Evolutionary conservation across 2,113 vertebrate genomes (phyloP).

Genomic region (Pterocles burchelli): DNA sequence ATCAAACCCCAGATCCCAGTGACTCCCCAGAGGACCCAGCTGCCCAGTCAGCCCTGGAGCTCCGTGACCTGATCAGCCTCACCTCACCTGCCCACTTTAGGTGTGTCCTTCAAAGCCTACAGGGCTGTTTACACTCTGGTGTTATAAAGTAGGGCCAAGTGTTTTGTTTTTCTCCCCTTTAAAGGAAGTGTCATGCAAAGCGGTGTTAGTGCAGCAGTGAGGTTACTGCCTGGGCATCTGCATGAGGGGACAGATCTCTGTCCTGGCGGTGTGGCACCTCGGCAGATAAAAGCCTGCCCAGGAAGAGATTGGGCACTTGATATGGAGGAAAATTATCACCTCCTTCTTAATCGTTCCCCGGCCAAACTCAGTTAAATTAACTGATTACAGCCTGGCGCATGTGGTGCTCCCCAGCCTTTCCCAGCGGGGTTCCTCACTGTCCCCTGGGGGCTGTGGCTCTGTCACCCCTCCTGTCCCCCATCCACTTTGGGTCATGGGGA

Average conservation of each 20-base stretch:
- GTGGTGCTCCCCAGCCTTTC: neutral
- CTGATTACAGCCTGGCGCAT: slow-evolving; percentile 4
- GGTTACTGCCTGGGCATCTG: neutral
- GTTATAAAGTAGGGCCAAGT: neutral
- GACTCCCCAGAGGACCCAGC: neutral
- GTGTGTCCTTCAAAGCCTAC: neutral
- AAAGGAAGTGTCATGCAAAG: slow-evolving; percentile 27
- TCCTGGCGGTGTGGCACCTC: neutral
- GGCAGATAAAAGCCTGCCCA: neutral
- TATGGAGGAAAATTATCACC: slow-evolving; percentile 27
- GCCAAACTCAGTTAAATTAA: slow-evolving; percentile 26
- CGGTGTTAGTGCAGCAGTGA: neutral
- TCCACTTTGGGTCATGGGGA: neutral
- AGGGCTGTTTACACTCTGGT: neutral
- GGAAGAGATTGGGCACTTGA: slow-evolving; percentile 42
- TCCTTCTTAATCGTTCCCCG: slow-evolving; percentile 19
- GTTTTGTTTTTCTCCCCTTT: slow-evolving; percentile 16
- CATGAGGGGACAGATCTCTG: neutral
- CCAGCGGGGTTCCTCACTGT: neutral
- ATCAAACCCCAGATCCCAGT: neutral
- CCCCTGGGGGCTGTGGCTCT: neutral
- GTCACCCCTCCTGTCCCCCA: neutral
- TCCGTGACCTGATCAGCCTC: neutral
- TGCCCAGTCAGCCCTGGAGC: no score
- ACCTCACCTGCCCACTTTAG: neutral